Percentiles rank a stretch among this genome's conserved stretches.
These are phyloP conservation scores for Trigoniulus corallinus DNA, from an alignment of 1,140 invertebrate species.

Conservation along the genomic window DNA sequence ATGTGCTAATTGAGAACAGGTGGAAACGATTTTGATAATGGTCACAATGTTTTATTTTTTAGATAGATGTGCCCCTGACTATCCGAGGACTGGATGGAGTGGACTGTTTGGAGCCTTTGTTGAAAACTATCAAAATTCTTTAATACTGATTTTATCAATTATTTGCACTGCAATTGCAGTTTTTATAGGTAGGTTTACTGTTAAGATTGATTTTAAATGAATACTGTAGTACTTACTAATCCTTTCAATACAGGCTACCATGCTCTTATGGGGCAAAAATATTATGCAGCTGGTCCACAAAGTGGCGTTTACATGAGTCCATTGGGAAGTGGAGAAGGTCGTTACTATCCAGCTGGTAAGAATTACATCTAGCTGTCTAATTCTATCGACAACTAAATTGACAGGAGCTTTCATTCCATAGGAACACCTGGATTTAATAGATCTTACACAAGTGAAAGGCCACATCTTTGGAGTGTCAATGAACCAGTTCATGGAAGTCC, in stretches of 20 bases:
- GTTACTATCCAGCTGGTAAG: not conserved
- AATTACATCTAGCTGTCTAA: not conserved
- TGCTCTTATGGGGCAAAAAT: not conserved
- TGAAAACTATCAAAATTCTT: not conserved
- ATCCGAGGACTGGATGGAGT: not conserved
- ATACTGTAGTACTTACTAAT: not conserved
- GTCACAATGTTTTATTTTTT: not conserved
- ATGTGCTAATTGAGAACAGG: not conserved
- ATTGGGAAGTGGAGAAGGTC: not conserved
- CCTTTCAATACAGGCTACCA: not conserved
- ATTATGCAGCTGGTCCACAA: not conserved
- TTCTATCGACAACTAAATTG: not conserved
- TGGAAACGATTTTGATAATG: not conserved
- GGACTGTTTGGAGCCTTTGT: not conserved
- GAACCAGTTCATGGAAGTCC: not conserved
- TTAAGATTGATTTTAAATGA: not conserved
- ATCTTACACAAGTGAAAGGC: not conserved
- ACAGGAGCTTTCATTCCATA: not conserved
- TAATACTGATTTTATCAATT: not conserved
- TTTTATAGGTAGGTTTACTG: not conserved
- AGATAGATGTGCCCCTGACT: not conserved
- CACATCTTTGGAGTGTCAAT: not conserved
- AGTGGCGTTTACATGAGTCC: not conserved
- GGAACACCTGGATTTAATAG: not conserved
- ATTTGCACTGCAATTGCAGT: not conserved